These are phyloP conservation scores for Hydriomena furcata DNA, from an alignment of 2,888 invertebrate genomes.

Conservation along the genomic window DNA sequence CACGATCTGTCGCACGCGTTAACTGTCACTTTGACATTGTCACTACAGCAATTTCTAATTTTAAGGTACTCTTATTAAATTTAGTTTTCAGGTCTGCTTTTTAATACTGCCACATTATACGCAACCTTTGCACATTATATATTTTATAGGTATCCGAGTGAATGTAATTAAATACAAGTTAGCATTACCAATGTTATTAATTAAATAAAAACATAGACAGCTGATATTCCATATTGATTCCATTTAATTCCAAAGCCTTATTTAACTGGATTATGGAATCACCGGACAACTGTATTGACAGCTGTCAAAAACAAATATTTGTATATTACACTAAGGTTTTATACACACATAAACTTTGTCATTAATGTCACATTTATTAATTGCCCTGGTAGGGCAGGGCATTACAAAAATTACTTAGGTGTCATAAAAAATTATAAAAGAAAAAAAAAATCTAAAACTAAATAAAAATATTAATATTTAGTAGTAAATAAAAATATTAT, in stretches of 20 bases:
- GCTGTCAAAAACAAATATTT: too few relatives aligned
- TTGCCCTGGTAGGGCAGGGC: too few relatives aligned
- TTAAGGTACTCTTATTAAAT: conserved; percentile 25
- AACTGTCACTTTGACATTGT: conserved; percentile 28
- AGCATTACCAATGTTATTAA: background rate
- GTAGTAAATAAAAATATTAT: too few relatives aligned
- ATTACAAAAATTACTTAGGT: too few relatives aligned
- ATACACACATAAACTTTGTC: too few relatives aligned
- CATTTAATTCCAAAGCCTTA: conserved; percentile 9
- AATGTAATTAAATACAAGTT: conserved; percentile 2
- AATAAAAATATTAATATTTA: too few relatives aligned
- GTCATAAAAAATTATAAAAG: too few relatives aligned
- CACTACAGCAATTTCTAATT: conserved; percentile 16
- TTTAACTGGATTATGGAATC: conserved; percentile 10
- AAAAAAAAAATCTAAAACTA: too few relatives aligned
- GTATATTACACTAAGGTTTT: too few relatives aligned
- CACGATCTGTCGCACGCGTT: conserved; percentile 3
- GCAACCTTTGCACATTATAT: conserved; percentile 31
- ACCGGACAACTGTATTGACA: background rate
- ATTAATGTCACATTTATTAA: too few relatives aligned
- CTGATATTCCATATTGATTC: conserved; percentile 1
- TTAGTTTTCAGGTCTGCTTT: conserved; percentile 30
- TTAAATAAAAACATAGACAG: background rate
- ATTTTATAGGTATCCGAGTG: conserved; percentile 13
- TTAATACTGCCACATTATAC: conserved; percentile 33